Base-by-base conservation (phyloP, 2,113 vertebrate species). In the Cricetomys ansorgei region DNA sequence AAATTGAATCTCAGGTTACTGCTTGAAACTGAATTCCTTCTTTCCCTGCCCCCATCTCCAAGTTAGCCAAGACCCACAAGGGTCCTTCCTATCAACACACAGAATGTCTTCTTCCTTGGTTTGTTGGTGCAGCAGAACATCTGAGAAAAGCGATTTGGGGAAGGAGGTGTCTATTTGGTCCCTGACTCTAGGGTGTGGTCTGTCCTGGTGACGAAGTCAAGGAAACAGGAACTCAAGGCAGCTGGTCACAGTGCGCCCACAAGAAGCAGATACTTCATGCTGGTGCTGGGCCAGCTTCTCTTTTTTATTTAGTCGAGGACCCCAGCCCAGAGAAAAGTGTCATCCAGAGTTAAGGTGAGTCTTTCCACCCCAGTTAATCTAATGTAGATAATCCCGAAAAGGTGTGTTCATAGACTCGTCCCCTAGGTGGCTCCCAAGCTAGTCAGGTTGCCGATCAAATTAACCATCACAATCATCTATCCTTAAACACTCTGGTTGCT, bases 1-100 rank as follows among this genome's bases (percentile, higher is more conserved):
- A 96, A 89, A 62, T 37, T 17, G 21, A 77, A 59, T 40, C 70
- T 65, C 92, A 67, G 83, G 21, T n/a, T 65, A 70, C 67, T 16
- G n/a, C 65, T 92, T 95, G 81, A 62, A 70, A 69, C 45, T 25
- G 29, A 87, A 89, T 94, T 92, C 70, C 65, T 95, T 48, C 76
- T 73, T 76, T 29, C n/a, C 37, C 27, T 48, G 57, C 3, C 17
- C 65, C 65, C n/a, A 55, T 45, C 48, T 75, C 81, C 37, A 81
- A 65, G 50, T 29, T 69, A 86, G 40, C 34, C 17, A 57, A 84
- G 34, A 17, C 29, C 57, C 64, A 37, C 31, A 17, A 67, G 8
- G 50, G n/a, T 53, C 72, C 79, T 70, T 65, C 45, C 45, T 65
- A 45, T 11, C 53, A n/a, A 64, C 48, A 65, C 48, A 95, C 40